These are phyloP conservation scores for Diarsia dahlii DNA, from an alignment of 2,888 invertebrate genomes.

Conservation along the genomic window DNA sequence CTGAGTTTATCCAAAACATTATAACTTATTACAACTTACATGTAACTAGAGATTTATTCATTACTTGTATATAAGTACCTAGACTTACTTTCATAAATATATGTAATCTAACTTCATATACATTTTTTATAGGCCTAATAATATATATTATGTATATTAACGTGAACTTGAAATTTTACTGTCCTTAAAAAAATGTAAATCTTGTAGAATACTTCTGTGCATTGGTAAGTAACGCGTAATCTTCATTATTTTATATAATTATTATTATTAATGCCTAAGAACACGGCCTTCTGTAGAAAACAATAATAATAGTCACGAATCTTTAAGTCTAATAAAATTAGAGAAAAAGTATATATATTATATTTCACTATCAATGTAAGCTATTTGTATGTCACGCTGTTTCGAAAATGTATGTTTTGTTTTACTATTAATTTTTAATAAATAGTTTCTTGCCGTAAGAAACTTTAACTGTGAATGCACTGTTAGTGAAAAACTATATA, in stretches of 20 bases:
- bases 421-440: slow-evolving; percentile 63
- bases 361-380: slow-evolving; percentile 78
- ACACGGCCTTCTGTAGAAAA: slow-evolving; percentile 84
- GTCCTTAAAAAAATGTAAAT: slow-evolving; percentile 57
- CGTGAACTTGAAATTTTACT: slow-evolving; percentile 42
- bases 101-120: slow-evolving; percentile 41
- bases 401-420: slow-evolving; percentile 69
- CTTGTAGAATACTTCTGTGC: slow-evolving; percentile 55
- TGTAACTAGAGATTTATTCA: slow-evolving; percentile 37
- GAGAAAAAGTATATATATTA: slow-evolving; percentile 67
- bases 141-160: slow-evolving; percentile 41
- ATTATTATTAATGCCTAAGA: slow-evolving; percentile 77
- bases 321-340: slow-evolving; percentile 75
- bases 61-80: slow-evolving; percentile 54
- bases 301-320: slow-evolving; percentile 73
- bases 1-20: slow-evolving; percentile 14
- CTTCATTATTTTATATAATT: slow-evolving; percentile 64
- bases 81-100: slow-evolving; percentile 39
- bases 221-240: slow-evolving; percentile 48
- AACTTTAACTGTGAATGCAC: slow-evolving; percentile 87
- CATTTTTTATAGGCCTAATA: slow-evolving; percentile 37
- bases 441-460: slow-evolving; percentile 78
- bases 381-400: slow-evolving; percentile 85
- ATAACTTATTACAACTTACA: slow-evolving; percentile 7
- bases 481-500: slow-evolving; percentile 84